A percentile compares a stretch with the other conserved stretches of the same genome.
These are phyloP conservation scores for Caenorhabditis wallacei DNA, from an alignment of 2,888 invertebrate species.

Conservation along the genomic window DNA sequence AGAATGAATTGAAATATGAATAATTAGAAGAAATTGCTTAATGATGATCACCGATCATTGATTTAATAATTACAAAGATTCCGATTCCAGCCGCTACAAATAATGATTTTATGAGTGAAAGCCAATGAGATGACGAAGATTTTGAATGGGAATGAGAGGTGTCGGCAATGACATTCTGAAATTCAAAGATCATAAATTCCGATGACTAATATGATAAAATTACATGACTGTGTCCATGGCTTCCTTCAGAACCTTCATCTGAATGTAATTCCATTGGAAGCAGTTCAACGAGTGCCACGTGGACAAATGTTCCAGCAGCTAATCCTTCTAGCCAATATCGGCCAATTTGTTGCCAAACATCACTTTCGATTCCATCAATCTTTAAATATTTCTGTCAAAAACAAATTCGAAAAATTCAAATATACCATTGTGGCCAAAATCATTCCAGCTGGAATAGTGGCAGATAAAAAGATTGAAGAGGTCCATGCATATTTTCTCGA, in stretches of 20 bases:
- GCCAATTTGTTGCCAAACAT: constrained; percentile 67
- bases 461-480: constrained; percentile 73
- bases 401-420: not conserved
- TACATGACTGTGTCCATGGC: constrained; percentile 63
- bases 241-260: constrained; percentile 50
- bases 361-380: constrained; percentile 74
- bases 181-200: no score
- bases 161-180: constrained; percentile 60
- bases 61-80: constrained; percentile 62
- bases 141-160: constrained; percentile 47
- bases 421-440: constrained; percentile 72
- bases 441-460: constrained; percentile 80
- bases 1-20: not conserved
- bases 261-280: constrained; percentile 74
- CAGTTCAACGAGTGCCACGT: constrained; percentile 81
- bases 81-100: constrained; percentile 64
- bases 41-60: constrained; percentile 54
- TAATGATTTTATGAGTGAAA: constrained; percentile 62
- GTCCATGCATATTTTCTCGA: constrained; percentile 69
- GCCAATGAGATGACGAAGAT: constrained; percentile 41
- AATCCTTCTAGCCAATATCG: constrained; percentile 80
- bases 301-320: constrained; percentile 81
- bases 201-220: constrained; percentile 1
- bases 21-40: constrained; percentile 3
- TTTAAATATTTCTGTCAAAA: constrained; percentile 35